Percentiles rank a stretch among this genome's conserved stretches.
These are phyloP conservation scores for Baccha elongata DNA, from an alignment of 2,888 invertebrate species.

Conservation along the genomic window DNA sequence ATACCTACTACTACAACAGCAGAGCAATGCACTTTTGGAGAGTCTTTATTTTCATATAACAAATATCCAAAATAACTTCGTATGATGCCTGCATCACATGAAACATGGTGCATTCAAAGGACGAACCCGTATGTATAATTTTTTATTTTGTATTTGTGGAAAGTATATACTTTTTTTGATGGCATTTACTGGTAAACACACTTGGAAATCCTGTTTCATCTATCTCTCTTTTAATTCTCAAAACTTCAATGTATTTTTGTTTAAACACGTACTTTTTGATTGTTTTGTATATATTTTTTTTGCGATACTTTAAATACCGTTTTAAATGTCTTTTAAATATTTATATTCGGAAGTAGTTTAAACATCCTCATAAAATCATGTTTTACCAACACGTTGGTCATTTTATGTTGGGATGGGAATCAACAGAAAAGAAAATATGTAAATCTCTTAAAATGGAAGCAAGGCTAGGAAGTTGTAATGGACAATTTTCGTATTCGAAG, in stretches of 20 bases:
- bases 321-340: slow-evolving; percentile 15
- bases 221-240: not conserved
- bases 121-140: not conserved
- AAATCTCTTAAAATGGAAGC: not conserved
- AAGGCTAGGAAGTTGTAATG: slow-evolving; percentile 33
- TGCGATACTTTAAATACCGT: not conserved
- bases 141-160: not conserved
- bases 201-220: not conserved
- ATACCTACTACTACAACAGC: no score
- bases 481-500: no score
- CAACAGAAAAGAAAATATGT: not conserved
- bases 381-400: slow-evolving; percentile 27
- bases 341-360: no score
- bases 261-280: slow-evolving; percentile 11
- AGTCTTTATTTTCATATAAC: slow-evolving; percentile 34
- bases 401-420: slow-evolving; percentile 26
- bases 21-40: slow-evolving; percentile 21
- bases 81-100: slow-evolving; percentile 33
- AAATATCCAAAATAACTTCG: slow-evolving; percentile 35
- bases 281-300: not conserved
- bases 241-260: not conserved
- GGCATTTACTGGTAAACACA: slow-evolving; percentile 7
- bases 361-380: no score
- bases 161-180: not conserved
- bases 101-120: slow-evolving; percentile 20